Conservation (phyloP, 2,113 vertebrate species). For the Amblyornis subalaris region DNA sequence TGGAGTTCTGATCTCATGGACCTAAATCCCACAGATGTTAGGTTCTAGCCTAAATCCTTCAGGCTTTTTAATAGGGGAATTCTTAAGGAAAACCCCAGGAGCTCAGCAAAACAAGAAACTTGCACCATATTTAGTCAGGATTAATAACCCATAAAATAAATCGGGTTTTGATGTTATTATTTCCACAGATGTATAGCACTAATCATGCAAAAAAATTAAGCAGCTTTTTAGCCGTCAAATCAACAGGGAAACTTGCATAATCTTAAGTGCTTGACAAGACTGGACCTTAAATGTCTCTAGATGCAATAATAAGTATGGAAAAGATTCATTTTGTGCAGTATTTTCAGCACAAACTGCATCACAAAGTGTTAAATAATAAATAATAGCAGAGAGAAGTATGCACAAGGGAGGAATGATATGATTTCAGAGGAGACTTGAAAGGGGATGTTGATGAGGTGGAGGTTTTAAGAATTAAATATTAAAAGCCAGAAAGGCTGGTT, state of each 20-base stretch:
- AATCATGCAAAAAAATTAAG: constrained; percentile 38
- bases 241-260: constrained; percentile 6
- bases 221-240: not conserved
- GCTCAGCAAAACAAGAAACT: not conserved
- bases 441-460: constrained; percentile 43
- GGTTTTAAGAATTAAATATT: constrained; percentile 64
- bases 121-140: not conserved
- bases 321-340: not conserved
- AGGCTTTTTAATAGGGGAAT: not conserved
- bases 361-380: constrained; percentile 65
- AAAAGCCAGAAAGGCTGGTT: not conserved
- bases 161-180: not conserved
- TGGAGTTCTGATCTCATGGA: not conserved
- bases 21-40: not conserved
- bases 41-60: not conserved
- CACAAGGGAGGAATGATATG: constrained; percentile 26
- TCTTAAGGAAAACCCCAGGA: not conserved
- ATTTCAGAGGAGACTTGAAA: constrained; percentile 52
- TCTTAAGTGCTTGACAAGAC: not conserved
- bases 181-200: not conserved
- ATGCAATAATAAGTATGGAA: not conserved
- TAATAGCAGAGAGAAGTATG: constrained; percentile 25
- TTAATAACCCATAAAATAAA: not conserved
- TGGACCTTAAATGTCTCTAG: not conserved
- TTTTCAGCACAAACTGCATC: constrained; percentile 44